phyloP scores from a whole-genome alignment of 2,888 invertebrate genomes.

The Acleris emargana region DNA sequence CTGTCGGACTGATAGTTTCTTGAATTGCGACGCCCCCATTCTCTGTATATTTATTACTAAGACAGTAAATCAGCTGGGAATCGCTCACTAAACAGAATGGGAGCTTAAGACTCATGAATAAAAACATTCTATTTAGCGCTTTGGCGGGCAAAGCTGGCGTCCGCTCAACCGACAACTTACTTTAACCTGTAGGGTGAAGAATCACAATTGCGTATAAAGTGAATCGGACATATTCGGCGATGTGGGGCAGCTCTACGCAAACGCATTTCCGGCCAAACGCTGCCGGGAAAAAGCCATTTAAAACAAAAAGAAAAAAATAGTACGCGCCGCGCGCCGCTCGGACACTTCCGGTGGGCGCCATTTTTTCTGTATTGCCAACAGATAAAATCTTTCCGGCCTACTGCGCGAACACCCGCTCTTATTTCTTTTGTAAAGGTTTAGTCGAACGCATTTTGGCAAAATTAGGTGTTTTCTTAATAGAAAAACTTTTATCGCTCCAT shows the following conservation, averaged over 20 bases:
- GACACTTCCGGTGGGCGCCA: constrained; percentile 84
- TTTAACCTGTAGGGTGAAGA: constrained; percentile 57
- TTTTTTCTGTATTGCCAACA: constrained; percentile 84
- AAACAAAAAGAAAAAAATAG: constrained; percentile 82
- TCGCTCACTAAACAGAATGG: constrained; percentile 79
- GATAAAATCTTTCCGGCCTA: constrained; percentile 84
- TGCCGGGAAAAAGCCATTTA: constrained; percentile 84
- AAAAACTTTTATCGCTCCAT: constrained; percentile 34
- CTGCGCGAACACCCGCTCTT: constrained; percentile 77
- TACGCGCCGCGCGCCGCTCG: constrained; percentile 80
- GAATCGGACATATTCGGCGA: constrained; percentile 65
- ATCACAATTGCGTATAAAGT: constrained; percentile 65
- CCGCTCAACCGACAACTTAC: constrained; percentile 56
- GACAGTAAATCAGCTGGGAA: constrained; percentile 78
- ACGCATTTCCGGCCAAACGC: constrained; percentile 82
- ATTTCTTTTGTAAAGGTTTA: constrained; percentile 68
- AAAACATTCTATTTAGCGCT: constrained; percentile 83
- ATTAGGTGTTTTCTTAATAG: constrained; percentile 53
- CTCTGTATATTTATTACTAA: constrained; percentile 76
- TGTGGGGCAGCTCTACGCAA: constrained; percentile 77
- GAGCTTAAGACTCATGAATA: constrained; percentile 80
- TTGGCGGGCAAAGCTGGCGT: constrained; percentile 64
- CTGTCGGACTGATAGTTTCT: constrained; percentile 37
- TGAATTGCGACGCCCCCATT: constrained; percentile 41
- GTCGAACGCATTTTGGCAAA: constrained; percentile 72